phyloP scores from a whole-genome alignment of 2,797 vertebrate genomes.

The Epinephelus coioides region DNA sequence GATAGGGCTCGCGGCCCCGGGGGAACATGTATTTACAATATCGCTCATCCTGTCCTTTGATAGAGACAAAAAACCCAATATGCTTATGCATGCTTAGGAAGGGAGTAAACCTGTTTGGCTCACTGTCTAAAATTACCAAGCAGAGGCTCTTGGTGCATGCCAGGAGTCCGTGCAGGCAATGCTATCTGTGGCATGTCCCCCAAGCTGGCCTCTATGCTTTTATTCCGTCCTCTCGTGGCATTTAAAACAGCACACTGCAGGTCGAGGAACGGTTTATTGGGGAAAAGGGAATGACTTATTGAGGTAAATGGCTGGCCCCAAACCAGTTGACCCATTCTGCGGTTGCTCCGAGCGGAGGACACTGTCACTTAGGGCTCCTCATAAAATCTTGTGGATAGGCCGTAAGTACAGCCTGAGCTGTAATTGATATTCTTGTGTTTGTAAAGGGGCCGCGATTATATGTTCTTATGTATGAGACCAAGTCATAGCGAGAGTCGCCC shows the following conservation, averaged over 20 bases:
- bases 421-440: conserved; percentile 81
- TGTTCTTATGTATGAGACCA: conserved; percentile 38
- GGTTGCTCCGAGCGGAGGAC: conserved; percentile 60
- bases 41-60: conserved; percentile 76
- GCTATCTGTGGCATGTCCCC: conserved; percentile 78
- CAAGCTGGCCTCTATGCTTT: conserved; percentile 70
- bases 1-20: conserved; percentile 39
- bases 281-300: conserved; percentile 58
- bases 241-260: conserved; percentile 63
- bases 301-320: conserved; percentile 45
- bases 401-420: conserved; percentile 72
- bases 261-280: conserved; percentile 64
- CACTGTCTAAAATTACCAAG: conserved; percentile 77
- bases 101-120: conserved; percentile 76
- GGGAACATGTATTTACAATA: conserved; percentile 70
- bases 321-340: conserved; percentile 65
- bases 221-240: conserved; percentile 65
- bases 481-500: conserved; percentile 27
- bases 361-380: conserved; percentile 72
- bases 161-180: conserved; percentile 61
- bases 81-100: conserved; percentile 67
- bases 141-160: conserved; percentile 64
- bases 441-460: conserved; percentile 67
- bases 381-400: conserved; percentile 68
- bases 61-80: conserved; percentile 68